Percentiles rank a stretch among this genome's conserved stretches.
These are phyloP conservation scores for Pygoscelis adeliae DNA, from an alignment of 2,113 vertebrate species.

Conservation along the genomic window DNA sequence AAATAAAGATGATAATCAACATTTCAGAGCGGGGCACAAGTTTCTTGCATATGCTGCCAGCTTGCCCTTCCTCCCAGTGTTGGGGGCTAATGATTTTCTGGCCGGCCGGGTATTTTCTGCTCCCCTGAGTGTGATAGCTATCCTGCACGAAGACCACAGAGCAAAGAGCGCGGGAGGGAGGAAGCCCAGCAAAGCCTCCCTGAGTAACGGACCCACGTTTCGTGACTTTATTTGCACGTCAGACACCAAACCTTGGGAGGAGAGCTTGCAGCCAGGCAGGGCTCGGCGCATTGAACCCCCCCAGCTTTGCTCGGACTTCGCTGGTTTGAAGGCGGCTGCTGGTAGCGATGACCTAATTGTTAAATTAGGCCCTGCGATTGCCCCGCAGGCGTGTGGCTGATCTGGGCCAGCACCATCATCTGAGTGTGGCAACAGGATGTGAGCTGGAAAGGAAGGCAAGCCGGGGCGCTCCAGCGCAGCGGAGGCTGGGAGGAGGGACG, in stretches of 20 bases:
- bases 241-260: not conserved
- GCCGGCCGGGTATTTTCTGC: not conserved
- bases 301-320: not conserved
- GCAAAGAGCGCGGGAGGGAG: not conserved
- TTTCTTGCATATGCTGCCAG: not conserved
- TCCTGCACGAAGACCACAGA: not conserved
- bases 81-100: not conserved
- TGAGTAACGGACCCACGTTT: not conserved
- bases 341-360: not conserved
- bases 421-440: conserved; percentile 34
- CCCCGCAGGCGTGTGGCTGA: not conserved
- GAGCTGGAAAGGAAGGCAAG: conserved; percentile 22
- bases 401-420: not conserved
- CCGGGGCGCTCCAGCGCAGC: not conserved
- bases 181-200: not conserved
- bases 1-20: not conserved
- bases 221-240: not conserved
- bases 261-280: not conserved
- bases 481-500: not conserved
- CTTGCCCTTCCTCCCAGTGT: not conserved
- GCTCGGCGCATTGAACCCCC: not conserved
- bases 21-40: not conserved
- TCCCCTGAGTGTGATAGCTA: not conserved
- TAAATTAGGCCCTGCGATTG: not conserved
- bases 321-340: not conserved